A percentile compares a stretch with the other conserved stretches of the same genome.
phyloP scores from a whole-genome alignment of 2,797 vertebrate genomes.

The Phoxinus dragarum region DNA sequence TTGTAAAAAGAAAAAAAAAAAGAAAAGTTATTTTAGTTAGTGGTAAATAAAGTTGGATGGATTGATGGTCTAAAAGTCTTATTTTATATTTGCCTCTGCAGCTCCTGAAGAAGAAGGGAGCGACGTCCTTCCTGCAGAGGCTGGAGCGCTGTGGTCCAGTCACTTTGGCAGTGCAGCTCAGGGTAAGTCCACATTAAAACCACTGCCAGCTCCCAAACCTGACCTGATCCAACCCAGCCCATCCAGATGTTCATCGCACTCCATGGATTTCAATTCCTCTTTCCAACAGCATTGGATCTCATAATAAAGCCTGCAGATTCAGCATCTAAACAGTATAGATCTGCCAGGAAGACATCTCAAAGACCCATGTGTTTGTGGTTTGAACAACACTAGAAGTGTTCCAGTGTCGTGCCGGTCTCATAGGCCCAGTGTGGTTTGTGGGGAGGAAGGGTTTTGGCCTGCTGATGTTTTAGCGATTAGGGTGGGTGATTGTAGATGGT shows the following conservation, averaged over 20 bases:
- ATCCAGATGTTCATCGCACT: background rate
- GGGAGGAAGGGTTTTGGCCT: constrained; percentile 41
- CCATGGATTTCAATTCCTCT: background rate
- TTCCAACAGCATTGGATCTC: background rate
- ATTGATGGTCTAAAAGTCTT: background rate
- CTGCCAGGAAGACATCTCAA: background rate
- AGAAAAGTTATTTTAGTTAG: background rate
- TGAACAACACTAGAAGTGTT: constrained; percentile 11
- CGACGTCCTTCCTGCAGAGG: constrained; percentile 85
- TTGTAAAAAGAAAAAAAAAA: too few relatives aligned
- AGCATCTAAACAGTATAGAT: background rate
- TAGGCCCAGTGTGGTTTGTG: constrained; percentile 50
- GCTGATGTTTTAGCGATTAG: constrained; percentile 46
- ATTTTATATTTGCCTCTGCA: constrained; percentile 60
- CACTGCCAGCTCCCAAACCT: background rate
- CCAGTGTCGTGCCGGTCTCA: constrained; percentile 15
- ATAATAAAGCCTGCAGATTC: background rate
- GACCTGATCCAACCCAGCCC: background rate
- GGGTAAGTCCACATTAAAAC: constrained; percentile 77
- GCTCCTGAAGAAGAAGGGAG: constrained; percentile 92
- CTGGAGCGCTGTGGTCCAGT: constrained; percentile 85
- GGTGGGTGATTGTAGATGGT: constrained; percentile 41
- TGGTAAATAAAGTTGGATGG: background rate
- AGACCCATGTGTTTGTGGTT: background rate
- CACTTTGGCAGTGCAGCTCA: constrained; percentile 86